Evolutionary conservation across 2,797 vertebrate species (phyloP).

Genomic region (Acipenser transmontanus): DNA sequence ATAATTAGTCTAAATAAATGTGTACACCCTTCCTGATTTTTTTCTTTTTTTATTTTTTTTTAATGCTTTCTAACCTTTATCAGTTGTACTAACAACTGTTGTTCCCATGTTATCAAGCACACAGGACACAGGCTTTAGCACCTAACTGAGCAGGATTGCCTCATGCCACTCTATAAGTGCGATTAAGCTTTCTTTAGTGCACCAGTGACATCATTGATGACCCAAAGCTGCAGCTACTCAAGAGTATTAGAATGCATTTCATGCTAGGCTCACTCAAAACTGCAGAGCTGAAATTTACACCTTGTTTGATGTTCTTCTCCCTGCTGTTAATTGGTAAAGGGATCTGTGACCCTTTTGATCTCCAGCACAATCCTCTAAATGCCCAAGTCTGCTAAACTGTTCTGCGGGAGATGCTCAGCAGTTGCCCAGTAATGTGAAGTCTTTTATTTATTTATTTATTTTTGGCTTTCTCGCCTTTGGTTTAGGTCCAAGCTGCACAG

Average conservation of each 20-base stretch:
- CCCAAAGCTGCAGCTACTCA: slow-evolving; percentile 69
- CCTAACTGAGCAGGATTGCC: slow-evolving; percentile 67
- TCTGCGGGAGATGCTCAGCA: slow-evolving; percentile 71
- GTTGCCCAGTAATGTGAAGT: slow-evolving; percentile 67
- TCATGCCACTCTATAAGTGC: slow-evolving; percentile 61
- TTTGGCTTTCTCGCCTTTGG: slow-evolving; percentile 71
- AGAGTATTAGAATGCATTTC: slow-evolving; percentile 83
- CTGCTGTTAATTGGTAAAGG: slow-evolving; percentile 83
- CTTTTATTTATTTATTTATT: slow-evolving; percentile 46
- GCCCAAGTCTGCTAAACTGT: slow-evolving; percentile 82
- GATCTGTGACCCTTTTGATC: slow-evolving; percentile 83
- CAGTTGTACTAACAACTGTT: slow-evolving; percentile 33
- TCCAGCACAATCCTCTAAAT: slow-evolving; percentile 80
- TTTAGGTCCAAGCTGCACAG: slow-evolving; percentile 87
- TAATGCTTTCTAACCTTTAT: slow-evolving; percentile 28
- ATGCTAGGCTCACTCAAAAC: slow-evolving; percentile 76
- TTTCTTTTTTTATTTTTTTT: too few species aligned
- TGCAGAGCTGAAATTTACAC: slow-evolving; percentile 84
- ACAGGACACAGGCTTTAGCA: slow-evolving; percentile 76
- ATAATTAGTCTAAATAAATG: slow-evolving; percentile 8
- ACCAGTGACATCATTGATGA: slow-evolving; percentile 69
- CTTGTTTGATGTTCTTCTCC: slow-evolving; percentile 83
- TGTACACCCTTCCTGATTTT: neutral
- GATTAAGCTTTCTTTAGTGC: slow-evolving; percentile 71
- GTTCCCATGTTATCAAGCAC: slow-evolving; percentile 67